Evolutionary conservation across 2,888 invertebrate genomes (phyloP).

Genomic region (Diaprepes abbreviatus): DNA sequence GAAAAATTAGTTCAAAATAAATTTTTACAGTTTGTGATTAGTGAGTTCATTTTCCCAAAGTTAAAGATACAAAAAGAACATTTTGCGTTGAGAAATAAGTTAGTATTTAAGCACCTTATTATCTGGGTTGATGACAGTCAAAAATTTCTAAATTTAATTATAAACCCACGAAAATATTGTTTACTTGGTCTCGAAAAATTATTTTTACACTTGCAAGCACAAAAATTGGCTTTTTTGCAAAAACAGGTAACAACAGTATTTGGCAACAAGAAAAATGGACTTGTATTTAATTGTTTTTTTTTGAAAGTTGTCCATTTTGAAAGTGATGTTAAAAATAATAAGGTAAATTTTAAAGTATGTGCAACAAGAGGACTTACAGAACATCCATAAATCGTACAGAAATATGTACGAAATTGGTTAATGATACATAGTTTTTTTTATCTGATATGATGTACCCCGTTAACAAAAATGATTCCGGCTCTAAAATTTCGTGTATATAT

Average conservation of each 20-base stretch:
- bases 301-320: slow-evolving; percentile 28
- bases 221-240: slow-evolving; percentile 16
- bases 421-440: slow-evolving; percentile 60
- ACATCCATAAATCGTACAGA: slow-evolving; percentile 58
- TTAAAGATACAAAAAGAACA: neutral
- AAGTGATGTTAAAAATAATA: slow-evolving; percentile 44
- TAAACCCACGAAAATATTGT: slow-evolving; percentile 45
- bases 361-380: slow-evolving; percentile 56
- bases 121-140: slow-evolving; percentile 50
- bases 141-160: slow-evolving; percentile 55
- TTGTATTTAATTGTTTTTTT: slow-evolving; percentile 20
- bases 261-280: slow-evolving; percentile 29
- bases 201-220: slow-evolving; percentile 21
- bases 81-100: slow-evolving; percentile 1
- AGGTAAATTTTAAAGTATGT: slow-evolving; percentile 57
- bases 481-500: slow-evolving; percentile 64
- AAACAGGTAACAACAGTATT: slow-evolving; percentile 22
- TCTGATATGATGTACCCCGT: slow-evolving; percentile 60
- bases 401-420: slow-evolving; percentile 68
- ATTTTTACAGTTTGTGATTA: slow-evolving; percentile 12
- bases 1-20: slow-evolving; percentile 14
- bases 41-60: slow-evolving; percentile 4
- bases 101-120: slow-evolving; percentile 42
- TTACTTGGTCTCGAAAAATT: slow-evolving; percentile 25
- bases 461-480: slow-evolving; percentile 58